Conservation (phyloP, 2,888 invertebrate species). For the Diplazon laetatorius region DNA sequence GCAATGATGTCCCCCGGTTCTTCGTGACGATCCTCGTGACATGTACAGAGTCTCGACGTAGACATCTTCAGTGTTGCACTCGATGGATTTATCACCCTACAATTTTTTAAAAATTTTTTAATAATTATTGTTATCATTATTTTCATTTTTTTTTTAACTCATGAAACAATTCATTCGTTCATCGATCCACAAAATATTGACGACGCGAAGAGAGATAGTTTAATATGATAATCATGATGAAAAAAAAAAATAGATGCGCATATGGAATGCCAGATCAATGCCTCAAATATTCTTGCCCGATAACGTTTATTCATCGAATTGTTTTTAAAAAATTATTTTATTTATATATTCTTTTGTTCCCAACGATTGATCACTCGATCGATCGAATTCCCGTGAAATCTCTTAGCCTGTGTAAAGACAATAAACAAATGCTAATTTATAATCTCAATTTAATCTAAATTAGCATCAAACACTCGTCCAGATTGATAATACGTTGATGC, state of each 20-base stretch:
- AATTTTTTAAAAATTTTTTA: too few relatives aligned
- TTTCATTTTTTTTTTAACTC: not conserved
- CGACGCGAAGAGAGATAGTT: slow-evolving; percentile 21
- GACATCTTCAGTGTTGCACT: slow-evolving; percentile 22
- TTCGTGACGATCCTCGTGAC: slow-evolving; percentile 69
- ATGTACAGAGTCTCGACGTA: slow-evolving; percentile 77
- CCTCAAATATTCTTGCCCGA: slow-evolving; percentile 26
- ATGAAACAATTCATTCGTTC: not conserved
- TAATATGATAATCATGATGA: slow-evolving; percentile 12
- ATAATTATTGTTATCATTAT: too few relatives aligned
- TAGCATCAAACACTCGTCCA: slow-evolving; percentile 26
- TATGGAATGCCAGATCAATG: slow-evolving; percentile 42
- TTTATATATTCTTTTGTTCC: slow-evolving; percentile 4
- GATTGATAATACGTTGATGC: slow-evolving; percentile 5
- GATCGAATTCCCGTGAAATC: slow-evolving; percentile 29
- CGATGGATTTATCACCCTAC: slow-evolving; percentile 22
- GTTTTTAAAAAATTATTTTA: not conserved
- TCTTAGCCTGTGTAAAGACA: slow-evolving; percentile 73
- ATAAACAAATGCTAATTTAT: slow-evolving; percentile 73
- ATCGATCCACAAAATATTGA: slow-evolving; percentile 4
- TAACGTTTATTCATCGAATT: slow-evolving; percentile 18
- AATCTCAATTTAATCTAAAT: slow-evolving; percentile 61
- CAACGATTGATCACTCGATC: slow-evolving; percentile 9
- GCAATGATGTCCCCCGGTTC: slow-evolving; percentile 76
- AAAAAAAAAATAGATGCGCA: too few relatives aligned